Conservation (phyloP, 2,888 invertebrate species). For the Oscheius sp. region DNA sequence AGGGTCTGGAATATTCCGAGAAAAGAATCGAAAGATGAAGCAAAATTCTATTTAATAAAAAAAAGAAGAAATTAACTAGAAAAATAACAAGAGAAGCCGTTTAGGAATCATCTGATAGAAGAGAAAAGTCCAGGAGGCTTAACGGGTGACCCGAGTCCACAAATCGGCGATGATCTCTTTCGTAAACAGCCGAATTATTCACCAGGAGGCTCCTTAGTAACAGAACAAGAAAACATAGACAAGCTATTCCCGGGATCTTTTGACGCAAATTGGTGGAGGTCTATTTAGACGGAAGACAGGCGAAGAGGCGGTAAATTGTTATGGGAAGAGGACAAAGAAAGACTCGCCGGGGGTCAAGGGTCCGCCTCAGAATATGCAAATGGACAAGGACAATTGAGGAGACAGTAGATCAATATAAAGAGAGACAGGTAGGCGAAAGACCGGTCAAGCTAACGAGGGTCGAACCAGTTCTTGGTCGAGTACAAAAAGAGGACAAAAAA, state of each 20-base stretch:
- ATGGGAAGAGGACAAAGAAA: constrained; percentile 8
- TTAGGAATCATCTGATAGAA: no score
- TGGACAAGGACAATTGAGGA: constrained; percentile 7
- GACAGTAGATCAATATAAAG: constrained; percentile 2
- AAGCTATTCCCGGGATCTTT: no score
- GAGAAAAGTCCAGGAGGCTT: no score
- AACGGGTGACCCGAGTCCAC: no score
- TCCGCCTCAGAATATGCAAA: neutral
- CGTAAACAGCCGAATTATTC: no score
- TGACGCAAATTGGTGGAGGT: no score
- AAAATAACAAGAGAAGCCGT: no score
- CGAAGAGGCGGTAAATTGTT: neutral
- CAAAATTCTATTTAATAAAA: neutral
- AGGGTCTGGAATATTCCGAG: neutral
- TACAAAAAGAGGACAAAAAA: constrained; percentile 2
- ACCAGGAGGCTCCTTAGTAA: no score
- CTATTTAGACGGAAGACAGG: neutral
- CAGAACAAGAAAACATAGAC: no score
- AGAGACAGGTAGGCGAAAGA: no score
- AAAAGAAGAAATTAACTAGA: no score
- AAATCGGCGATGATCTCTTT: no score
- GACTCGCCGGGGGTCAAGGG: constrained; percentile 11
- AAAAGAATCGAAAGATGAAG: neutral
- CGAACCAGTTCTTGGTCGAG: constrained; percentile 6
- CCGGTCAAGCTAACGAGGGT: neutral